phyloP scores from a whole-genome alignment of 2,888 invertebrate genomes.

The Peribatodes rhomboidaria region DNA sequence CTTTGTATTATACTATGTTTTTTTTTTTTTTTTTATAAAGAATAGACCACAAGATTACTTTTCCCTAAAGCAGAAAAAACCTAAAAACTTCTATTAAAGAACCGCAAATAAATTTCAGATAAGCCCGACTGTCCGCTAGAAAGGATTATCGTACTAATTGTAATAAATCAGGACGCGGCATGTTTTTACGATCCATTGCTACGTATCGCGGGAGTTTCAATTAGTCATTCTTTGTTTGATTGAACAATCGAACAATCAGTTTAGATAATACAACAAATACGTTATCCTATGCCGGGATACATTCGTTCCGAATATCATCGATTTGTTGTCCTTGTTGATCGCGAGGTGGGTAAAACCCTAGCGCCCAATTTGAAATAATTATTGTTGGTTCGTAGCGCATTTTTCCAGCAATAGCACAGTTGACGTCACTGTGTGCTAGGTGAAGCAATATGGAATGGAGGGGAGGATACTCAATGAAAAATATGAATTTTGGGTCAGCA shows the following conservation, averaged over 20 bases:
- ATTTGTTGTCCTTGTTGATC: background rate
- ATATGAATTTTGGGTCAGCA: no score
- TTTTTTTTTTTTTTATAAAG: no score
- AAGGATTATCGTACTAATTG: background rate
- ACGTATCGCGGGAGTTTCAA: slow-evolving; percentile 10
- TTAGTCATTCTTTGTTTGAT: slow-evolving; percentile 4
- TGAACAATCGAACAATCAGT: slow-evolving; percentile 17
- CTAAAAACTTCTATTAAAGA: no score
- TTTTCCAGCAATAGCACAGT: no score
- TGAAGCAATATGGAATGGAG: no score
- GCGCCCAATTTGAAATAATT: background rate
- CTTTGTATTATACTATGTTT: no score
- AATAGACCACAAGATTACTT: no score
- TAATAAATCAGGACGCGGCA: background rate
- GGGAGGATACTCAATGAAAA: no score
- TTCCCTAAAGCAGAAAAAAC: no score
- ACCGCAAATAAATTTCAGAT: no score
- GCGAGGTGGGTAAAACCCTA: background rate
- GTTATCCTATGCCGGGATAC: background rate
- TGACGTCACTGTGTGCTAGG: no score
- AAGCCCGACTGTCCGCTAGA: background rate
- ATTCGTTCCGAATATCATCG: background rate
- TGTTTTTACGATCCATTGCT: background rate
- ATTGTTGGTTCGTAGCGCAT: no score
- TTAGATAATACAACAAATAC: slow-evolving; percentile 5